phyloP scores from a whole-genome alignment of 2,797 vertebrate species.

The Chloroceryle inda region DNA sequence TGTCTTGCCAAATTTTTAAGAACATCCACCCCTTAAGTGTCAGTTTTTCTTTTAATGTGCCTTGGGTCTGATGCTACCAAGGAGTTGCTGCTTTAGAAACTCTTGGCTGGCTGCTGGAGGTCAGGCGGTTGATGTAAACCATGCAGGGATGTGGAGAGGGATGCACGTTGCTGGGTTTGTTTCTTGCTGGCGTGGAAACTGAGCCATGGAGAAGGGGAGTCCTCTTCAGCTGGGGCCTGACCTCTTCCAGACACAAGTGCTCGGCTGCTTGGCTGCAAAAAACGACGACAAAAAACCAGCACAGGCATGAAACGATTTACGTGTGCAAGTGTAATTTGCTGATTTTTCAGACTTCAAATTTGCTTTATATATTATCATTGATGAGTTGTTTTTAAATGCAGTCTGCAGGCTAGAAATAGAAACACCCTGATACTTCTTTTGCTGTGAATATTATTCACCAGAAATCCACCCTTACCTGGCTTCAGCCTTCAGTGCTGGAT shows the following conservation, averaged over 20 bases:
- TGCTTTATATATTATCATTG: background rate
- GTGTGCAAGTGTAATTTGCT: background rate
- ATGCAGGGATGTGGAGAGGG: rapidly evolving
- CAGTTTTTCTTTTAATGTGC: background rate
- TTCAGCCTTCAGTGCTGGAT: background rate
- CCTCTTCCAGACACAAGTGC: background rate
- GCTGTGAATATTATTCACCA: background rate
- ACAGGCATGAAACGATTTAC: rapidly evolving
- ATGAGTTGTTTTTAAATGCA: background rate
- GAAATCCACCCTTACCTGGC: background rate
- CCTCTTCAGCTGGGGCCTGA: background rate
- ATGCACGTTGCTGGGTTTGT: background rate
- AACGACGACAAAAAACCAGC: background rate
- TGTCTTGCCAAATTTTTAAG: background rate
- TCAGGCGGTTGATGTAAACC: background rate
- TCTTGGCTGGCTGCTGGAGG: background rate
- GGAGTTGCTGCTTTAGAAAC: background rate
- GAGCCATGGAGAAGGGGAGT: background rate
- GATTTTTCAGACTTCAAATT: background rate
- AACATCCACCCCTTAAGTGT: background rate
- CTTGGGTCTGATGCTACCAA: background rate
- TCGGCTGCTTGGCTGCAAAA: background rate
- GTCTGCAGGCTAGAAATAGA: background rate
- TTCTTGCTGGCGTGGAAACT: background rate
- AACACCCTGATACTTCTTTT: background rate